Conservation (phyloP, 2,797 vertebrate species). For the Martes flavigula region DNA sequence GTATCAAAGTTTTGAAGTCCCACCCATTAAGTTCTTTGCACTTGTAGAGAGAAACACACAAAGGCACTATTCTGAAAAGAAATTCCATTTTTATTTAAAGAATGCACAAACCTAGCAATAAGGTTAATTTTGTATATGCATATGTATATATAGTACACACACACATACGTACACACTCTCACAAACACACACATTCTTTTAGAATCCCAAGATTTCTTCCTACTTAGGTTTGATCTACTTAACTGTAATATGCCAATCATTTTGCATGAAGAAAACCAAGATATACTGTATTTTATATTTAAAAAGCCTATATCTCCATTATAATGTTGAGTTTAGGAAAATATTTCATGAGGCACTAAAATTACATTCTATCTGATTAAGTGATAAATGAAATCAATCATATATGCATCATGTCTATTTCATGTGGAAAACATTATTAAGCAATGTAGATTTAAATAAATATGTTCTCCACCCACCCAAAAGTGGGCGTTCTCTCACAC, state of each 20-base stretch:
- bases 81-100: neutral
- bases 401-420: neutral
- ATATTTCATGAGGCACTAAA: neutral
- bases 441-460: constrained; percentile 18
- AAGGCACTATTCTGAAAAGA: neutral
- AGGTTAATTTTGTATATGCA: neutral
- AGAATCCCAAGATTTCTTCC: neutral
- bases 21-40: neutral
- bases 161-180: neutral
- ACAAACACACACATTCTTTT: neutral
- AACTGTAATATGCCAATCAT: neutral
- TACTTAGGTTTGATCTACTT: neutral
- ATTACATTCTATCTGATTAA: neutral
- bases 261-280: constrained; percentile 37
- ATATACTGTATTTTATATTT: neutral
- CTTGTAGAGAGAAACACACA: neutral
- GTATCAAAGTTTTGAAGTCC: neutral
- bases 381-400: constrained; percentile 18
- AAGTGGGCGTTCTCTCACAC: neutral
- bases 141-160: neutral
- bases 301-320: neutral
- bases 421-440: constrained; percentile 15
- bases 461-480: neutral
- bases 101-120: neutral
- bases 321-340: neutral